These are phyloP conservation scores for Aldrovandia affinis DNA, from an alignment of 2,797 vertebrate genomes.

Conservation along the genomic window DNA sequence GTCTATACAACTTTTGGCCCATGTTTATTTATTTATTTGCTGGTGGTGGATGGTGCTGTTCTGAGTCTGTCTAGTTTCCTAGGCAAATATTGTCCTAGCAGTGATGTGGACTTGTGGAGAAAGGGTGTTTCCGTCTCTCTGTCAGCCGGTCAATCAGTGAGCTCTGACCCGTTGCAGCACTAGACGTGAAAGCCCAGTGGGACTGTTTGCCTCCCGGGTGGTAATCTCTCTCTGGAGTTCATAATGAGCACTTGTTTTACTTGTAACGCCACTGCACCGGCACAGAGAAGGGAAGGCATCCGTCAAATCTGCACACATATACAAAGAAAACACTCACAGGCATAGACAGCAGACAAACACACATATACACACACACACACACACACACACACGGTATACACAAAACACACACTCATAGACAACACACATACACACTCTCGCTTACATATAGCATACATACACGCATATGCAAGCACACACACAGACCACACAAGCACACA, in stretches of 20 bases:
- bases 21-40: neutral
- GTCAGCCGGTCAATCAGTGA: constrained; percentile 51
- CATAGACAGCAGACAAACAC: neutral
- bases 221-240: constrained; percentile 23
- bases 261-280: constrained; percentile 5
- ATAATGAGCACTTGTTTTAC: constrained; percentile 21
- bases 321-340: neutral
- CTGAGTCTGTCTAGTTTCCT: constrained; percentile 38
- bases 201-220: constrained; percentile 52
- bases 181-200: constrained; percentile 49
- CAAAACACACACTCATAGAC: neutral
- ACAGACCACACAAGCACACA: constrained; percentile 24
- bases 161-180: constrained; percentile 52
- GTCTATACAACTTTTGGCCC: constrained; percentile 1
- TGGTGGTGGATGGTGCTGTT: neutral
- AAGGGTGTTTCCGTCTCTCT: constrained; percentile 46
- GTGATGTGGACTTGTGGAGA: constrained; percentile 35
- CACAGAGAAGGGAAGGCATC: constrained; percentile 36
- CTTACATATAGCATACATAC: neutral
- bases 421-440: constrained; percentile 6
- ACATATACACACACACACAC: neutral
- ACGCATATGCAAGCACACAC: constrained; percentile 25
- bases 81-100: constrained; percentile 31
- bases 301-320: constrained; percentile 16
- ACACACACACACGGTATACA: neutral